phyloP scores from a whole-genome alignment of 2,888 invertebrate species.

The Lumbricus terrestris region DNA sequence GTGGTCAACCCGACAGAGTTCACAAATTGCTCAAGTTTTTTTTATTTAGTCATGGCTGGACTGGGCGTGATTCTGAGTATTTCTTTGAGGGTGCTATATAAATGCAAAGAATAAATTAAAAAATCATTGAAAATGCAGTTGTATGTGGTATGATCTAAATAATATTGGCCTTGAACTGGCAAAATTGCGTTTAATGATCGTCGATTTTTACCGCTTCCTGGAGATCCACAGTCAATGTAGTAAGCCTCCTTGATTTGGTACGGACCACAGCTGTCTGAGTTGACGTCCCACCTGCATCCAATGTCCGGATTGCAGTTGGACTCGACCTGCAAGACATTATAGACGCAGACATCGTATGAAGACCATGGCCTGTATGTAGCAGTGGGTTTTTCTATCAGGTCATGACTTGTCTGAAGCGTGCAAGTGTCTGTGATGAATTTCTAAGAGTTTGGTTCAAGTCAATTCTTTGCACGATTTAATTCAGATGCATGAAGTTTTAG shows the following conservation, averaged over 20 bases:
- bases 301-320: slow-evolving; percentile 21
- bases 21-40: too few species aligned
- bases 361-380: neutral
- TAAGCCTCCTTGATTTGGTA: slow-evolving; percentile 54
- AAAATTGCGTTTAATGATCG: neutral
- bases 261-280: slow-evolving; percentile 47
- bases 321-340: slow-evolving; percentile 5
- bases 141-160: neutral
- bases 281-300: slow-evolving; percentile 37
- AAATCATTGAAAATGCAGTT: neutral
- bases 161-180: neutral
- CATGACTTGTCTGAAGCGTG: too few species aligned
- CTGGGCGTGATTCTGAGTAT: too few species aligned
- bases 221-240: slow-evolving; percentile 51
- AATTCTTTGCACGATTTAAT: too few species aligned
- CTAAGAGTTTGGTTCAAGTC: too few species aligned
- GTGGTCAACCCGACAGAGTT: too few species aligned
- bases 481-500: too few species aligned
- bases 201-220: slow-evolving; percentile 42
- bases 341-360: neutral
- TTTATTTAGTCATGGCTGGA: too few species aligned
- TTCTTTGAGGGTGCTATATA: too few species aligned
- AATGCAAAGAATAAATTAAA: too few species aligned
- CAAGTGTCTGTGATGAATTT: too few species aligned
- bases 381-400: too few species aligned